Percentiles rank a stretch among this genome's conserved stretches.
phyloP scores from a whole-genome alignment of 1,140 invertebrate species.

The Drosophila novamexicana region DNA sequence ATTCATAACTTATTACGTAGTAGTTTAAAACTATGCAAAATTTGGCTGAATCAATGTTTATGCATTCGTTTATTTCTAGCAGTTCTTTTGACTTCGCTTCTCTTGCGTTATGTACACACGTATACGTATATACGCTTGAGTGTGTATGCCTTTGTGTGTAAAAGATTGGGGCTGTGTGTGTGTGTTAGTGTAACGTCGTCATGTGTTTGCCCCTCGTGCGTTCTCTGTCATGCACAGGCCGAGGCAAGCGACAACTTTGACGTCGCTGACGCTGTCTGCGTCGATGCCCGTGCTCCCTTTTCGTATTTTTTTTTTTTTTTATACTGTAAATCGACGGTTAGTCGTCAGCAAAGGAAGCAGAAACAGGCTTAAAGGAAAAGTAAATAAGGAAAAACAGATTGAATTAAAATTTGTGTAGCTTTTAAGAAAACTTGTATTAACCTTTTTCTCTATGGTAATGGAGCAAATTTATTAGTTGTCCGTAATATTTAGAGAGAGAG shows the following conservation, averaged over 20 bases:
- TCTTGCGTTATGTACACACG: constrained; percentile 60
- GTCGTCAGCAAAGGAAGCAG: constrained; percentile 27
- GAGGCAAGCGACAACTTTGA: constrained; percentile 24
- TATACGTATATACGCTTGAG: constrained; percentile 39
- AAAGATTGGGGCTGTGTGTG: constrained; percentile 41
- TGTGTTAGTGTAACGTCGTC: constrained; percentile 61
- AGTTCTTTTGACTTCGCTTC: constrained; percentile 50
- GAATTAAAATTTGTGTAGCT: not conserved
- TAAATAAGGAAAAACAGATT: constrained; percentile 15
- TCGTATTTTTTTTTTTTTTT: constrained; percentile 33
- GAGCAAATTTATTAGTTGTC: constrained; percentile 14
- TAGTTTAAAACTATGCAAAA: constrained; percentile 25
- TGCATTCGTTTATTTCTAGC: constrained; percentile 59
- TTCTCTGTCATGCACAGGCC: constrained; percentile 66
- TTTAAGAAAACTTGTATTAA: not conserved
- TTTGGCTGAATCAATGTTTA: constrained; percentile 45
- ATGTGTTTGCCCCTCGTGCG: constrained; percentile 73
- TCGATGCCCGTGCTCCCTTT: constrained; percentile 42
- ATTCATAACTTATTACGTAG: constrained; percentile 42
- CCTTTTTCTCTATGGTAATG: constrained; percentile 14
- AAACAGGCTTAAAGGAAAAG: constrained; percentile 13
- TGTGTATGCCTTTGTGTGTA: constrained; percentile 29
- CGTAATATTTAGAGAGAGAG: constrained; percentile 11
- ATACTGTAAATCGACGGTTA: constrained; percentile 46
- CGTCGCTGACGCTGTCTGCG: constrained; percentile 17